Evolutionary conservation across 2,888 invertebrate species (phyloP), one percentile per base, ranked within the genome.

Genomic region (Chloroclysta siterata): DNA sequence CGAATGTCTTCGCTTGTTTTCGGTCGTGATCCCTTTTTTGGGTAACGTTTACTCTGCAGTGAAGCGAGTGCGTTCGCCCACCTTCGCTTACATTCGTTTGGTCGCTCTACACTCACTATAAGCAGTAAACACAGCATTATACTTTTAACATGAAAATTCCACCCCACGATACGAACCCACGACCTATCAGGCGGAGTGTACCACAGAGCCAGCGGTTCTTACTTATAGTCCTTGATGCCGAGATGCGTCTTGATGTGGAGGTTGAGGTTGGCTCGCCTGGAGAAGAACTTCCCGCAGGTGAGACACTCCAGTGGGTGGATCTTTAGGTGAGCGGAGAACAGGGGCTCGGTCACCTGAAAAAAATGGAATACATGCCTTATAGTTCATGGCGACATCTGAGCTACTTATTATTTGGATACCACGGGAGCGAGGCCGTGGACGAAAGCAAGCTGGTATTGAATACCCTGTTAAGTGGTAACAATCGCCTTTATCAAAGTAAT

Each of bases 231-330:
- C 80, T 96, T 96, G 79, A 97, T 95, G 15, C 96, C 96, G 65
- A 97, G 86, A 84, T 97, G 97, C 0, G 96, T 95, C 81, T 96
- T 97, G 82, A 96, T 94, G 82, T 97, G 97, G 47, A 97, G 86
- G 53, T 96, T 95, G 66, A 96, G 94, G 83, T 96, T 97, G 70
- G 95, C 95, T 81, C 95, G 94, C 15, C 95, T 93, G 78, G 94
- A 95, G 93, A 96, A 97, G 79, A 95, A 95, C 80, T 97, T 97
- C 13, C 97, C 96, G 79, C 97, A 97, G 15, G 96, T 95, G 66
- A 95, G 94, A 74, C 97, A 97, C 85, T 97, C 97, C 59, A 97
- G 93, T 0, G 97, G 97, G 84, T 97, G 97, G 48, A 95, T 94
- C 76, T 95, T 95, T 42, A 97, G 93, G 83, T 97, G 97, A 4